phyloP scores from a whole-genome alignment of 2,888 invertebrate genomes.

The Cataglyphis altisquamis region DNA sequence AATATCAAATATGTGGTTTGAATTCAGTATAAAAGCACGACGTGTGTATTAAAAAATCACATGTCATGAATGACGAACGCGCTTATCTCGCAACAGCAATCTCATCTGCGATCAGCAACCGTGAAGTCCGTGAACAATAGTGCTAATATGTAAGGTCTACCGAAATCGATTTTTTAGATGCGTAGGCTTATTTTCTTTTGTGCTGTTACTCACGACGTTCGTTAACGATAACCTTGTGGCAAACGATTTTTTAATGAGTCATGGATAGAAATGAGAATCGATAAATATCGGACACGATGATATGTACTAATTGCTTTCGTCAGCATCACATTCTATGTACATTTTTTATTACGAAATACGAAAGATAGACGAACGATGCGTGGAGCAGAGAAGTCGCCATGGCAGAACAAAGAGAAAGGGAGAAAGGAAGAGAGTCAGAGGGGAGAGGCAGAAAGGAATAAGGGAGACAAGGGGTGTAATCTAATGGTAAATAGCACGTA shows the following conservation, averaged over 20 bases:
- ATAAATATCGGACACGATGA: conserved; percentile 46
- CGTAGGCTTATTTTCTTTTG: conserved; percentile 21
- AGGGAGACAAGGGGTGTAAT: conserved; percentile 67
- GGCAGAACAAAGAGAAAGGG: conserved; percentile 51
- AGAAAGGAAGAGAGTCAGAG: conserved; percentile 51
- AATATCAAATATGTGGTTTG: neutral
- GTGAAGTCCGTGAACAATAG: conserved; percentile 36
- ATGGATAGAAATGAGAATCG: conserved; percentile 56
- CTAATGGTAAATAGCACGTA: conserved; percentile 72
- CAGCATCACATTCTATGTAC: conserved; percentile 26
- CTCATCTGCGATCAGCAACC: conserved; percentile 43
- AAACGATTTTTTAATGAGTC: conserved; percentile 60
- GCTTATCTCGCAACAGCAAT: conserved; percentile 37
- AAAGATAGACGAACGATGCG: conserved; percentile 43
- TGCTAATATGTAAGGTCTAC: conserved; percentile 23
- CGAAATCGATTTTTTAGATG: conserved; percentile 27
- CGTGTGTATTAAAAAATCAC: neutral
- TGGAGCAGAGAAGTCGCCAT: conserved; percentile 60
- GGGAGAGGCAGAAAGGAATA: conserved; percentile 46
- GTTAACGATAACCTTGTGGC: conserved; percentile 55
- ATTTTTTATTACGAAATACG: conserved; percentile 46
- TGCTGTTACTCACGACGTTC: conserved; percentile 32
- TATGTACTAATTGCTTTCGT: conserved; percentile 60
- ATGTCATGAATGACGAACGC: neutral
- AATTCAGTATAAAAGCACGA: neutral